Conservation (phyloP, 2,888 invertebrate species). For the Syritta pipiens region DNA sequence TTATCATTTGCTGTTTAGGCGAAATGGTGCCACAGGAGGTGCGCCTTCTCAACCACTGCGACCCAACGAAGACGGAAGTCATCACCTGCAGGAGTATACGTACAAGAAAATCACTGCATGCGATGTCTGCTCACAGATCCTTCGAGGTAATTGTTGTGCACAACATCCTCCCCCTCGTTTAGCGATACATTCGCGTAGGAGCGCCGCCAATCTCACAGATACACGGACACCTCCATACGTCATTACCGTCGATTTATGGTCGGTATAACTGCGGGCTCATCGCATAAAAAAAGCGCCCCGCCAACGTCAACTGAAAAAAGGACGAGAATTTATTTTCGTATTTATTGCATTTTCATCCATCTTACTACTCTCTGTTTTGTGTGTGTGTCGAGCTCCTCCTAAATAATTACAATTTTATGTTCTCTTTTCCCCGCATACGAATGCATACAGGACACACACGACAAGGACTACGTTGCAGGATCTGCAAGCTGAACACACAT, state of each 20-base stretch:
- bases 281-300: conserved; percentile 33
- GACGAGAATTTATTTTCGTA: conserved; percentile 42
- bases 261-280: conserved; percentile 39
- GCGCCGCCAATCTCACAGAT: not conserved
- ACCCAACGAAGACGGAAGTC: conserved; percentile 80
- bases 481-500: conserved; percentile 95
- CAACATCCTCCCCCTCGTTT: not conserved
- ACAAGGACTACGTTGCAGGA: conserved; percentile 92
- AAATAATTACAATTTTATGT: conserved; percentile 62
- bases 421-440: conserved; percentile 19
- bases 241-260: conserved; percentile 52
- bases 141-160: conserved; percentile 84
- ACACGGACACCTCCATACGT: conserved; percentile 28
- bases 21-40: conserved; percentile 85
- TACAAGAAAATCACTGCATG: conserved; percentile 97
- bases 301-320: conserved; percentile 4
- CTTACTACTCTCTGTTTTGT: conserved; percentile 2
- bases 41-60: conserved; percentile 77
- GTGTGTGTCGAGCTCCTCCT: conserved; percentile 11
- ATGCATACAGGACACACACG: conserved; percentile 88
- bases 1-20: conserved; percentile 79
- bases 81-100: conserved; percentile 95
- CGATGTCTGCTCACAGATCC: conserved; percentile 94
- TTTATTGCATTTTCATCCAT: conserved; percentile 31
- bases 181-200: conserved; percentile 1